Evolutionary conservation across 2,113 vertebrate genomes (phyloP).

Genomic region (Dasyprocta punctata): DNA sequence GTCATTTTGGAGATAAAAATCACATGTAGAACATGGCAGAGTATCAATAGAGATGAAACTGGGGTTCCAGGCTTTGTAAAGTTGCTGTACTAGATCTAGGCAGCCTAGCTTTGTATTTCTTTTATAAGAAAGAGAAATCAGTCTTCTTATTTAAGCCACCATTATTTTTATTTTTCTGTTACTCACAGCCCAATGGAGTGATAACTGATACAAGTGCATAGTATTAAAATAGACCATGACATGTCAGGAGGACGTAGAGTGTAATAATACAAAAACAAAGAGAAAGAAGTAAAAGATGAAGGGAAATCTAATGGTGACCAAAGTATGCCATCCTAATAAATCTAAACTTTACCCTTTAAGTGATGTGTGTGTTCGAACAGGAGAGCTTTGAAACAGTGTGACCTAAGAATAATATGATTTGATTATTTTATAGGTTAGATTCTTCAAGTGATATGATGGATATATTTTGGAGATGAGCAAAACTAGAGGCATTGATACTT

Average conservation of each 20-base stretch:
- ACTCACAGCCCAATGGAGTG: background rate
- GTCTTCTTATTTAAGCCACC: background rate
- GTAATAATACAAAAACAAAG: background rate
- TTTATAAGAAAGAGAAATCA: slow-evolving; percentile 16
- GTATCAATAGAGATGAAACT: too few species aligned
- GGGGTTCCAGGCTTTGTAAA: background rate
- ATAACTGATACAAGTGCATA: background rate
- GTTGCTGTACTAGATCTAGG: background rate
- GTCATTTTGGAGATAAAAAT: background rate
- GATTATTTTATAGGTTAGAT: background rate
- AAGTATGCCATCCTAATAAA: background rate
- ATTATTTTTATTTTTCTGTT: background rate
- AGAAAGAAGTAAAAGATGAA: background rate
- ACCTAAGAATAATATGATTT: background rate
- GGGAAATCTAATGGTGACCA: background rate
- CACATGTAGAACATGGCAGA: background rate
- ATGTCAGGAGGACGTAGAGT: background rate
- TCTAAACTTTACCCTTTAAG: slow-evolving; percentile 19
- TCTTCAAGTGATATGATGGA: background rate
- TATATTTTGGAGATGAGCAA: background rate
- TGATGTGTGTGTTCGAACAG: background rate
- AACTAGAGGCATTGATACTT: background rate
- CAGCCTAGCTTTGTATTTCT: background rate
- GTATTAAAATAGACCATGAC: background rate
- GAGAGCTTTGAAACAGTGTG: background rate